Conservation (phyloP, 1,140 invertebrate genomes). For the Dryas iulia region DNA sequence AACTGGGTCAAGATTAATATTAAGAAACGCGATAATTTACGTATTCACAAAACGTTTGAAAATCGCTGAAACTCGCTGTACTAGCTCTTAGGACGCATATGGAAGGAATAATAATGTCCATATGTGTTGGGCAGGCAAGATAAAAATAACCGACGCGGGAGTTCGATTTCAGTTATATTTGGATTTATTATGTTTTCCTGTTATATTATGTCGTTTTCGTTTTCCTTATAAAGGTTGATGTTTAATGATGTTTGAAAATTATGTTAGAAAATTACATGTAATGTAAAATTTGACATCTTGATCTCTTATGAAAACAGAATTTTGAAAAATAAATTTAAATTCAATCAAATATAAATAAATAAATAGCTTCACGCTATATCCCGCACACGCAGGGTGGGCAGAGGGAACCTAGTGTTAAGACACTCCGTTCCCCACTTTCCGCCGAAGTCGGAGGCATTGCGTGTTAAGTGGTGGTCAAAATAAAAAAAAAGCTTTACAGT, state of each 20-base stretch:
- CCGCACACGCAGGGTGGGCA: too few relatives aligned
- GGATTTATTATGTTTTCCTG: constrained; percentile 39
- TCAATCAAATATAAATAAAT: too few relatives aligned
- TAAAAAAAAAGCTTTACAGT: too few relatives aligned
- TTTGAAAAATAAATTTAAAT: too few relatives aligned
- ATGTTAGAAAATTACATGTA: not conserved
- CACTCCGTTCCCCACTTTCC: too few relatives aligned
- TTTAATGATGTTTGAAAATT: not conserved
- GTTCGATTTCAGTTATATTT: constrained; percentile 61
- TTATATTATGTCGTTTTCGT: constrained; percentile 12
- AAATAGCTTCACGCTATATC: too few relatives aligned
- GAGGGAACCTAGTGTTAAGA: too few relatives aligned
- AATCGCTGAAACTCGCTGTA: constrained; percentile 18
- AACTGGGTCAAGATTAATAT: constrained; percentile 64
- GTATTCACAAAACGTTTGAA: constrained; percentile 36
- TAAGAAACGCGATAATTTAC: constrained; percentile 35
- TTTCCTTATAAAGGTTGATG: constrained; percentile 43
- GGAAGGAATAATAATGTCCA: constrained; percentile 63
- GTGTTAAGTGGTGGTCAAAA: too few relatives aligned
- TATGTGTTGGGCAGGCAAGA: constrained; percentile 48
- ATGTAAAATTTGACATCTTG: too few relatives aligned
- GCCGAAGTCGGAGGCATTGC: too few relatives aligned
- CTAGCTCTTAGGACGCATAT: constrained; percentile 49
- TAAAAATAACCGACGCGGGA: constrained; percentile 73
- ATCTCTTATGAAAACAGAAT: too few relatives aligned